Conservation (phyloP, 2,113 vertebrate genomes). For the Himantopus leucocephalus region DNA sequence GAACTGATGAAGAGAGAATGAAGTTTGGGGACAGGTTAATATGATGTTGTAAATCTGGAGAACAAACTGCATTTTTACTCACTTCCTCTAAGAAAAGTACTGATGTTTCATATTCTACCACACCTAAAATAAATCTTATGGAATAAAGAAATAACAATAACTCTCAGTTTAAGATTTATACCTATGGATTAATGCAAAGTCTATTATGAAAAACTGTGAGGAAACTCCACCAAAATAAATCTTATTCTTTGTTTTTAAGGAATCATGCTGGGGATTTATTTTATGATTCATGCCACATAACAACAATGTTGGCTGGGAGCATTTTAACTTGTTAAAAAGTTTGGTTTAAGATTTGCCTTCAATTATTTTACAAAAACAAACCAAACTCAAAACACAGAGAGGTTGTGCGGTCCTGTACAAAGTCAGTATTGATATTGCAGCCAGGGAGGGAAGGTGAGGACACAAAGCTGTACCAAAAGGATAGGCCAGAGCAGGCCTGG, state of each 20-base stretch:
- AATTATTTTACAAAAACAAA: not conserved
- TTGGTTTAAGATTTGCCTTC: not conserved
- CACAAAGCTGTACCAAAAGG: not conserved
- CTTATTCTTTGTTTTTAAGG: not conserved
- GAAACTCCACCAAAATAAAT: not conserved
- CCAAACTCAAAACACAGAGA: not conserved
- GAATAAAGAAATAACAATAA: slow-evolving; percentile 5
- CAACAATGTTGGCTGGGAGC: not conserved
- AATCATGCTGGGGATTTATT: not conserved
- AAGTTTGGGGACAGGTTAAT: not conserved
- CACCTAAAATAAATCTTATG: slow-evolving; percentile 6
- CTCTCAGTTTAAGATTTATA: slow-evolving; percentile 6
- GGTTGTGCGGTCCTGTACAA: not conserved
- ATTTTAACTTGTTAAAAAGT: not conserved
- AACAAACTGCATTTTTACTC: not conserved
- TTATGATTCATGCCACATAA: not conserved
- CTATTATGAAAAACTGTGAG: not conserved
- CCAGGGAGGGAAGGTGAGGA: not conserved
- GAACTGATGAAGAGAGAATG: not conserved
- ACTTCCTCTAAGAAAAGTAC: not conserved
- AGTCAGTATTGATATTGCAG: not conserved
- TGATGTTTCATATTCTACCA: not conserved
- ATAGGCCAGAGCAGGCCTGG: not conserved
- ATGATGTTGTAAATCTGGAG: not conserved
- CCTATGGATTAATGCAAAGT: not conserved